Evolutionary conservation across 1,140 invertebrate genomes (phyloP).

Genomic region (Hydropsyche tenuis): DNA sequence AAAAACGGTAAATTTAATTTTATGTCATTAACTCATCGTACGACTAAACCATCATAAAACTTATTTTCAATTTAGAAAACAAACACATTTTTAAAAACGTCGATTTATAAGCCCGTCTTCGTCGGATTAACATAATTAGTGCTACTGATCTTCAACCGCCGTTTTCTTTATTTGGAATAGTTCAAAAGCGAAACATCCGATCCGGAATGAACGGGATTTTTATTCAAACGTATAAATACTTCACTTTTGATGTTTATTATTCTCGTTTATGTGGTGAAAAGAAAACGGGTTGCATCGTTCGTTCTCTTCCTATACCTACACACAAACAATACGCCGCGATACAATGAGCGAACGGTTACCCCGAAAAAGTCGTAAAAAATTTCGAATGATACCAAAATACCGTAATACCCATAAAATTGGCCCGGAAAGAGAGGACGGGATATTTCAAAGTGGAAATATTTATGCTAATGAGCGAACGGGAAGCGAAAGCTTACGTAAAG

Average conservation of each 20-base stretch:
- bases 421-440: conserved; percentile 30
- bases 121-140: too few relatives aligned
- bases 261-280: too few relatives aligned
- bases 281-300: too few relatives aligned
- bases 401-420: conserved; percentile 35
- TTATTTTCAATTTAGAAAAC: not conserved
- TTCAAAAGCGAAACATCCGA: too few relatives aligned
- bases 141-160: too few relatives aligned
- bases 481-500: not conserved
- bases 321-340: not conserved
- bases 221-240: too few relatives aligned
- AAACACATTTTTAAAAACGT: too few relatives aligned
- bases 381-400: conserved; percentile 27
- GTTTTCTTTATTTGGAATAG: too few relatives aligned
- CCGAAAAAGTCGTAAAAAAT: conserved; percentile 27
- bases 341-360: conserved; percentile 20
- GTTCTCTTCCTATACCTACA: too few relatives aligned
- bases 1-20: conserved; percentile 15
- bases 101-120: too few relatives aligned
- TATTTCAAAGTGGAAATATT: conserved; percentile 39
- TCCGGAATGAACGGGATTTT: too few relatives aligned
- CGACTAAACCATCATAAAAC: not conserved
- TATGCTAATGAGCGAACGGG: conserved; percentile 34
- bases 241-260: too few relatives aligned
- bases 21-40: not conserved